These are phyloP conservation scores for Toxotes lorentzi DNA, from an alignment of 2,797 vertebrate genomes.

Conservation along the genomic window DNA sequence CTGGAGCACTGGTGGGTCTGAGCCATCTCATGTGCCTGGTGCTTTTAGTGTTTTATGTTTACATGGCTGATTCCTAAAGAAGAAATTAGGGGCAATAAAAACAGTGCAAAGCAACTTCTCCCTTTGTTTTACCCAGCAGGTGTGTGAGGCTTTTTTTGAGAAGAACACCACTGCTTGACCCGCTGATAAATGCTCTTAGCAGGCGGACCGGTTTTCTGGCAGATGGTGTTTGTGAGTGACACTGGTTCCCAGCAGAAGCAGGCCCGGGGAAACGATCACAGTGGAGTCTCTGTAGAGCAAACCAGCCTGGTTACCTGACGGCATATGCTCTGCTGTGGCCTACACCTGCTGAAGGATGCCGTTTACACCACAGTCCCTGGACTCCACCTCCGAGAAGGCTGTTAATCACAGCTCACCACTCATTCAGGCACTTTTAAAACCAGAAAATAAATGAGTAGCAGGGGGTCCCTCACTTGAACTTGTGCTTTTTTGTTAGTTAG, in stretches of 20 bases:
- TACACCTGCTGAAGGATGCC: conserved; percentile 87
- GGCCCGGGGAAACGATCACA: conserved; percentile 83
- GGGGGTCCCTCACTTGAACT: conserved; percentile 32
- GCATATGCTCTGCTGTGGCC: conserved; percentile 89
- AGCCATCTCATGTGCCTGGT: conserved; percentile 55
- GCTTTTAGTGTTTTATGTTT: conserved; percentile 72
- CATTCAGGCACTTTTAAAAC: conserved; percentile 69
- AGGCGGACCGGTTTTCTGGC: conserved; percentile 82
- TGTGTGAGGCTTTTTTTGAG: conserved; percentile 46
- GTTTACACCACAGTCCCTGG: conserved; percentile 83
- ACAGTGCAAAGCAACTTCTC: conserved; percentile 11
- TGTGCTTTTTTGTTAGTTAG: conserved; percentile 30
- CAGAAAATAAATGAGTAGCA: conserved; percentile 73
- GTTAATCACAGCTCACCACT: conserved; percentile 82
- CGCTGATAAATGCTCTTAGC: conserved; percentile 80
- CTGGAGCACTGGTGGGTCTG: conserved; percentile 71
- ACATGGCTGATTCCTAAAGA: conserved; percentile 63
- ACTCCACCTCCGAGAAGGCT: conserved; percentile 72
- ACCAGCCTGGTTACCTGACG: conserved; percentile 82
- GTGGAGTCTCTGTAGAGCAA: conserved; percentile 82
- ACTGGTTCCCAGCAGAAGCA: conserved; percentile 89
- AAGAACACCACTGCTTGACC: conserved; percentile 68
- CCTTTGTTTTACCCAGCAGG: conserved; percentile 69
- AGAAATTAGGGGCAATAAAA: conserved; percentile 56
- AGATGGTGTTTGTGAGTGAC: conserved; percentile 91